A percentile compares a stretch with the other conserved stretches of the same genome.
These are phyloP conservation scores for Lanistes nyassanus DNA, from an alignment of 1,140 invertebrate species.

Conservation along the genomic window DNA sequence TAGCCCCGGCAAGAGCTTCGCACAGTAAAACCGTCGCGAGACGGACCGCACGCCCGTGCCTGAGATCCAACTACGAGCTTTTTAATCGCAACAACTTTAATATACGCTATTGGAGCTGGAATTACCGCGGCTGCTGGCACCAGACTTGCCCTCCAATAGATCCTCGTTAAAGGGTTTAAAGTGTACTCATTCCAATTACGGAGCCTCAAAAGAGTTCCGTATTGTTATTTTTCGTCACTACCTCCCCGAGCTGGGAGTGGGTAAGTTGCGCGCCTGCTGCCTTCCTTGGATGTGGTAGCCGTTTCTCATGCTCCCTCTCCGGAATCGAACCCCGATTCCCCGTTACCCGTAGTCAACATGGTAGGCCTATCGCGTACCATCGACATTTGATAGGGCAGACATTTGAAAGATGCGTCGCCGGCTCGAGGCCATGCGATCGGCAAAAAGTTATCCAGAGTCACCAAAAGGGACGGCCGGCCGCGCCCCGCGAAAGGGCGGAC, in stretches of 20 bases:
- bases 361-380: constrained; percentile 82
- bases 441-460: constrained; percentile 87
- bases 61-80: no score
- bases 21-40: no score
- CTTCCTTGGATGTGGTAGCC: constrained; percentile 90
- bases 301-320: constrained; percentile 87
- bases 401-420: no score
- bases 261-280: constrained; percentile 91
- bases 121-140: no score
- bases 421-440: no score
- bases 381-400: no score
- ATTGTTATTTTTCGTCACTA: constrained; percentile 90
- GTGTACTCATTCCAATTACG: constrained; percentile 90
- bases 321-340: constrained; percentile 72
- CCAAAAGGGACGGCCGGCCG: constrained; percentile 61
- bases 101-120: no score
- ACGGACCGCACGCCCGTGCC: no score
- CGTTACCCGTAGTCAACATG: constrained; percentile 83
- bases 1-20: no score
- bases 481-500: background rate
- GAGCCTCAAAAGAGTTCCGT: constrained; percentile 80
- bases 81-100: no score
- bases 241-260: constrained; percentile 81
- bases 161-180: constrained; percentile 91
- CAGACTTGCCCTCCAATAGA: constrained; percentile 90